A percentile compares a stretch with the other conserved stretches of the same genome.
phyloP scores from a whole-genome alignment of 1,140 invertebrate genomes.

The Cotesia chilonis region DNA sequence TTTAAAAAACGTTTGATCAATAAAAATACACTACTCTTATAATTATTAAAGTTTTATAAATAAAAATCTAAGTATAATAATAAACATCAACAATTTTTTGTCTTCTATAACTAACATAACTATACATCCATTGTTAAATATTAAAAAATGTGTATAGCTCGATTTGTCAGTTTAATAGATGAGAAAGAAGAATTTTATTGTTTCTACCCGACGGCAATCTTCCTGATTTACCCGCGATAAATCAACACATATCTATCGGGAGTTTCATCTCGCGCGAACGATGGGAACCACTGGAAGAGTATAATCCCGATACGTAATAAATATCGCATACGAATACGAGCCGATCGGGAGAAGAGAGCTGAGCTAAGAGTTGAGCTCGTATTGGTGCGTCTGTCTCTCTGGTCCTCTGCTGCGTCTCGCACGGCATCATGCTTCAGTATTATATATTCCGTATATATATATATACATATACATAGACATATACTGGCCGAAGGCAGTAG shows the following conservation, averaged over 20 bases:
- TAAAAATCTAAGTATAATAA: too few relatives aligned
- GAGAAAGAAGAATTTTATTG: conserved; percentile 14
- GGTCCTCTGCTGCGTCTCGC: conserved; percentile 45
- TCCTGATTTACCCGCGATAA: conserved; percentile 22
- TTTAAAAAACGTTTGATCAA: too few relatives aligned
- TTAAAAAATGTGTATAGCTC: neutral
- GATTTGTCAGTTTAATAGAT: conserved; percentile 23
- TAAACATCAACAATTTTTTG: too few relatives aligned
- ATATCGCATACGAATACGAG: conserved; percentile 48
- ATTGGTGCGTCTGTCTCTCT: conserved; percentile 58
- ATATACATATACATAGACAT: too few relatives aligned
- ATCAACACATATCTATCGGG: conserved; percentile 25
- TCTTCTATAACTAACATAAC: too few relatives aligned
- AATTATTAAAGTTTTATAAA: too few relatives aligned
- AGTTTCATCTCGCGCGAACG: conserved; percentile 28
- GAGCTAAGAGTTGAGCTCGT: conserved; percentile 27
- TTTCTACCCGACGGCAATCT: conserved; percentile 5
- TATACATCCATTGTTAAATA: neutral
- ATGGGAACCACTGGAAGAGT: conserved; percentile 45
- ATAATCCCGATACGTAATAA: conserved; percentile 63
- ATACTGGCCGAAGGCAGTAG: conserved; percentile 6
- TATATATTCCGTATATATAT: conserved; percentile 33
- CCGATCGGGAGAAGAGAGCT: conserved; percentile 30
- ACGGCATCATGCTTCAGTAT: conserved; percentile 28
- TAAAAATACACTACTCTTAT: too few relatives aligned